Evolutionary conservation across 35 echinoderm and acorn worm genomes (phyloP).

Genomic region (Heliocidaris erythrogramma): DNA sequence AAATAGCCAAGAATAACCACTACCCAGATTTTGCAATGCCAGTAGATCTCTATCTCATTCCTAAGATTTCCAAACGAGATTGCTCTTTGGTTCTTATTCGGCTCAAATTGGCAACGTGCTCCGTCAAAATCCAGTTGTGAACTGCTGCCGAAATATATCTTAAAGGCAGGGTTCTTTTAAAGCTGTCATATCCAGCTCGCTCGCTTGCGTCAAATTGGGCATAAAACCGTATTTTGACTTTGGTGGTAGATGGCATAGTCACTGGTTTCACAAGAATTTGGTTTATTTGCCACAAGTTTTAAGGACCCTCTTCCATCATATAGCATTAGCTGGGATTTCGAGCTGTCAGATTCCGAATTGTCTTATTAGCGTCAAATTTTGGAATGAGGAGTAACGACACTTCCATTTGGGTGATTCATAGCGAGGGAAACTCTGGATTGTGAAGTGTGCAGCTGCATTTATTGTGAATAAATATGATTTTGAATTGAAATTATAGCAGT

Average conservation of each 20-base stretch:
- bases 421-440: neutral
- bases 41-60: neutral
- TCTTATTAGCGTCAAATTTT: neutral
- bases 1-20: conserved; percentile 1
- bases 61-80: neutral
- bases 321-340: neutral
- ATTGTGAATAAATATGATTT: neutral
- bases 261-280: neutral
- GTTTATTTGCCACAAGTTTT: neutral
- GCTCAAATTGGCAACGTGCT: neutral
- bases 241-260: neutral
- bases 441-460: neutral
- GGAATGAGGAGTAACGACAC: neutral
- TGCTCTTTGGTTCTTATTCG: neutral
- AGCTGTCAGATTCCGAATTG: neutral
- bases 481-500: neutral
- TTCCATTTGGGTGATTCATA: neutral
- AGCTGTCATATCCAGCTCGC: neutral
- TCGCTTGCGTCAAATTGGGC: neutral
- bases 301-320: neutral
- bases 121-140: neutral
- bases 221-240: neutral
- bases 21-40: neutral
- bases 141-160: neutral
- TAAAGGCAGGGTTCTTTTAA: neutral